These are phyloP conservation scores for Ichneumon xanthorius DNA, from an alignment of 2,888 invertebrate species.

Conservation along the genomic window DNA sequence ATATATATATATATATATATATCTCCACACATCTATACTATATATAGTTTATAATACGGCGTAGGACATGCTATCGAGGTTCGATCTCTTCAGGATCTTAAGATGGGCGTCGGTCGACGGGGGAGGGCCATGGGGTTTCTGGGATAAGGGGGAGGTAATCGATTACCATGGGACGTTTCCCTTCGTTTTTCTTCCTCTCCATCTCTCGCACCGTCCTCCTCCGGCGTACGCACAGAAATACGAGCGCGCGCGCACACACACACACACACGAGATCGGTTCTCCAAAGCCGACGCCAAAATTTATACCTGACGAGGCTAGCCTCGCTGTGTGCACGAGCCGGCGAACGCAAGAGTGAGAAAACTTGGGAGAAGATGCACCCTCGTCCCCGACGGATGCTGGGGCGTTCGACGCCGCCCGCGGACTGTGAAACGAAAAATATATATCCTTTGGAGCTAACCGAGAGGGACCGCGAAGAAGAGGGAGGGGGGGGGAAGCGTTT, in stretches of 20 bases:
- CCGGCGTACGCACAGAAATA: conserved; percentile 24
- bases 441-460: conserved; percentile 64
- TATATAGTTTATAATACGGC: conserved; percentile 21
- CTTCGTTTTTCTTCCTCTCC: conserved; percentile 65
- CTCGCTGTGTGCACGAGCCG: conserved; percentile 51
- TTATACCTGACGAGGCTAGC: conserved; percentile 79
- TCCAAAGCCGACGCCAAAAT: conserved; percentile 79
- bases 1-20: background rate
- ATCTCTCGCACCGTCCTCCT: conserved; percentile 41
- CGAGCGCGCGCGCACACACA: background rate
- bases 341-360: conserved; percentile 24
- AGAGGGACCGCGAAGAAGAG: background rate
- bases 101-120: conserved; percentile 64
- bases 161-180: conserved; percentile 71
- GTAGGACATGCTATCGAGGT: conserved; percentile 55
- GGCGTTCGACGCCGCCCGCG: conserved; percentile 80
- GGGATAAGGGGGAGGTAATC: conserved; percentile 67
- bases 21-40: conserved; percentile 25
- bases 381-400: conserved; percentile 66
- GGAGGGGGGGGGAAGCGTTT: background rate
- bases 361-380: conserved; percentile 66
- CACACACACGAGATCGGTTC: conserved; percentile 54
- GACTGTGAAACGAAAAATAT: conserved; percentile 82
- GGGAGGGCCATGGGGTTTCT: conserved; percentile 66
- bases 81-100: conserved; percentile 63